Base-by-base conservation (phyloP, 2,113 vertebrate genomes). In the Lophotis ruficrista region DNA sequence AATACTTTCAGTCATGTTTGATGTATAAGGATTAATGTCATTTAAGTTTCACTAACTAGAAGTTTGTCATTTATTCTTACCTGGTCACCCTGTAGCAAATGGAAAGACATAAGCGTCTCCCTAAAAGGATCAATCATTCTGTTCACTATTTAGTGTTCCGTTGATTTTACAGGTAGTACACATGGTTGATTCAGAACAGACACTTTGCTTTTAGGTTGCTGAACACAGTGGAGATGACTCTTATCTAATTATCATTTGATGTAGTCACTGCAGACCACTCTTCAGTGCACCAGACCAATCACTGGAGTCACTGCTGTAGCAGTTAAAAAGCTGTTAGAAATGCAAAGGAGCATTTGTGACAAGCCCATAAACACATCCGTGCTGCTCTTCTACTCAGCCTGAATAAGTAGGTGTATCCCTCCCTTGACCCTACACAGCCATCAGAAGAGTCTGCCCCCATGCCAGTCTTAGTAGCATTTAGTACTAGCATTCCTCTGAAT, bases 351-450 rank as follows among this genome's bases (percentile, higher is more conserved):
- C 1, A 1, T n/a, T 38, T 60, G 17, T n/a, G 17, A 18, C 35
- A 38, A 35, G 18, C 18, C 84, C 21, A 38, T 9, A 77, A 47
- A 38, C 22, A 25, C 6, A 47, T 30, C 27, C 0, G 0, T 17
- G 4, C 8, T 33, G 3, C 10, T 45, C 0, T 33, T 47, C 50
- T 16, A 22, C 31, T 37, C 10, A 21, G 33, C 14, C 27, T 28
- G 33, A 35, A 5, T 8, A 25, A 73, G 14, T 1, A 61, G 11
- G 2, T 35, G 17, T 5, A 19, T 60, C 8, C 10, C 41, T 11
- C 1, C 7, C 17, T 0, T 1, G 21, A 30, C 9, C 35, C 30
- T 21, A 48, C 16, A 14, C 4, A 60, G 25, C 3, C 35, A 27
- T 21, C 11, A 33, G 25, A 62, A 89, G 70, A 5, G 0, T 10